A percentile compares a stretch with the other conserved stretches of the same genome.
phyloP scores from a whole-genome alignment of 2,888 invertebrate species.

The Sturmia bella region DNA sequence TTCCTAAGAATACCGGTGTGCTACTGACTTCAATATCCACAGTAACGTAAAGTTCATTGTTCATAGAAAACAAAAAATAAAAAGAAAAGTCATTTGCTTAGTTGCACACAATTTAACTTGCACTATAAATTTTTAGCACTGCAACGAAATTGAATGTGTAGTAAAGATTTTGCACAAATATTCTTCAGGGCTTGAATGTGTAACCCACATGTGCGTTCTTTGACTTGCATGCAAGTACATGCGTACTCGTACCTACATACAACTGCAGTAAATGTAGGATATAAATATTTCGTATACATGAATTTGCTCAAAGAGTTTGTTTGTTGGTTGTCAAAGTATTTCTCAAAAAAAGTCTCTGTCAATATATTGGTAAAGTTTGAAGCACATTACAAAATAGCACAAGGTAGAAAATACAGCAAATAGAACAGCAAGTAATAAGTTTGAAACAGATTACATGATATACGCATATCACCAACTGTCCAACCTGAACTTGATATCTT shows the following conservation, averaged over 20 bases:
- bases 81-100: conserved; percentile 14
- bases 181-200: too few relatives aligned
- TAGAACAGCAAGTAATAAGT: not conserved
- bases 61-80: conserved; percentile 4
- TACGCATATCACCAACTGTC: too few relatives aligned
- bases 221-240: not conserved
- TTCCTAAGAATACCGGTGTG: conserved; percentile 17
- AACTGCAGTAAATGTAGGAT: conserved; percentile 5
- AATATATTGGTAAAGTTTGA: not conserved
- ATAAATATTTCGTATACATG: conserved; percentile 6
- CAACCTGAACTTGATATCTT: too few relatives aligned
- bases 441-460: not conserved
- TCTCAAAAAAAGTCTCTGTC: not conserved
- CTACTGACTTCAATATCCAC: conserved; percentile 44
- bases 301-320: not conserved
- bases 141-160: not conserved
- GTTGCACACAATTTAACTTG: conserved; percentile 57
- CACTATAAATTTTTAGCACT: conserved; percentile 32
- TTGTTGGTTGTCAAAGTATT: conserved; percentile 12
- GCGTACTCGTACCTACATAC: not conserved
- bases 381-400: not conserved
- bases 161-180: too few relatives aligned
- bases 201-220: not conserved
- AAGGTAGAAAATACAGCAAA: conserved; percentile 9
- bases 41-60: conserved; percentile 48